Conservation (phyloP, 2,888 invertebrate species). For the Acanthoscelides obtectus region DNA sequence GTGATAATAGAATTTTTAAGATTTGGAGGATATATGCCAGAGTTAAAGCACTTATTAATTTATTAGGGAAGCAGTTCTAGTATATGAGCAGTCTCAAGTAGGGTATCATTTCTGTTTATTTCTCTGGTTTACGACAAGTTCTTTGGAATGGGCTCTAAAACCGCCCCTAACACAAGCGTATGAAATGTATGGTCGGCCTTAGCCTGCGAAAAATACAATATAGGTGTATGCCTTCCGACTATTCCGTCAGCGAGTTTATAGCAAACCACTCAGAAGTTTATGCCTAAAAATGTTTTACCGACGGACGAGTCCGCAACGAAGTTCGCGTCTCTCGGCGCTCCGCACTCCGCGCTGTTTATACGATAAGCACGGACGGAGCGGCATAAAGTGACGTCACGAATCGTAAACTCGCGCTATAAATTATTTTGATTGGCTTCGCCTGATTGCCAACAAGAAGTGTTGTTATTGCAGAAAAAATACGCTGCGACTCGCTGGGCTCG, state of each 20-base stretch:
- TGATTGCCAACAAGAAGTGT: slow-evolving; percentile 36
- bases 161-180: too few species aligned
- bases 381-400: slow-evolving; percentile 41
- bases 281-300: slow-evolving; percentile 33
- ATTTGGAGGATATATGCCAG: too few species aligned
- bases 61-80: too few species aligned
- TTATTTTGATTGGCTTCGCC: slow-evolving; percentile 42
- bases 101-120: too few species aligned
- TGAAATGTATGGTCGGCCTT: not conserved
- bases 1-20: too few species aligned
- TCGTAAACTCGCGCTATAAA: slow-evolving; percentile 42
- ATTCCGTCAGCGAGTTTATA: slow-evolving; percentile 22
- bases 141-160: too few species aligned
- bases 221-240: slow-evolving; percentile 18
- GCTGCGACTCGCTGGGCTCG: slow-evolving; percentile 6
- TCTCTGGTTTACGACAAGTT: too few species aligned
- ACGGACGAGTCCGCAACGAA: slow-evolving; percentile 26
- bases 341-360: slow-evolving; percentile 34
- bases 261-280: slow-evolving; percentile 25
- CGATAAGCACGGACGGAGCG: slow-evolving; percentile 37
- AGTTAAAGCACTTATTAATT: too few species aligned
- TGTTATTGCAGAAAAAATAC: slow-evolving; percentile 28
- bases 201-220: slow-evolving; percentile 23
- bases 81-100: too few species aligned
- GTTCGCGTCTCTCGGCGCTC: slow-evolving; percentile 29